Evolutionary conservation across 2,113 vertebrate genomes (phyloP), one percentile per base, ranked within the genome.

Genomic region (Microcebus ravelobensis): DNA sequence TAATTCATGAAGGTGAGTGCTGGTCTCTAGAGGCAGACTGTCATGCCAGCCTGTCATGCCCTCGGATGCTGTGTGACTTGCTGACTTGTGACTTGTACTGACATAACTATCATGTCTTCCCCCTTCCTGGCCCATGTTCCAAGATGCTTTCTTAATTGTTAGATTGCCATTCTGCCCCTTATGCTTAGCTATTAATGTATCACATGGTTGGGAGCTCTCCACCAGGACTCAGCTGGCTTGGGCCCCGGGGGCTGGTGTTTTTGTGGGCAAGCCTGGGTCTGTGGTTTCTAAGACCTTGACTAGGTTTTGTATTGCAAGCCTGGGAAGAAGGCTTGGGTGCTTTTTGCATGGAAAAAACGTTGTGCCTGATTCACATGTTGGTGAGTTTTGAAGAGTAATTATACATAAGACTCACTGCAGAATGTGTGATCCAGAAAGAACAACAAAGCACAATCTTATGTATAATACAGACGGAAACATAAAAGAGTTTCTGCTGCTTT

Each of bases 241-340:
- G 61, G 94, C 55, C 91, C 50, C 27, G 82, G 61, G 48, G 85
- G 63, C 77, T 71, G 92, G 83, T 86, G 57, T 48, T 86, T 82
- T 79, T 83, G 87, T 87, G 93, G 87, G 87, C 50, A 80, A 96
- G 34, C 76, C 84, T 36, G 70, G 50, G 90, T 76, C 88, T 97
- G 93, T 95, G 90, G 94, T 96, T 94, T 96, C 95, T 94, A 70
- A 91, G 82, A 95, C 57, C 17, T 93, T 96, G 94, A 89, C 67
- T 48, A 55, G 45, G 87, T 96, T 96, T 96, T 92, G 31, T 87
- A 90, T 76, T 90, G 80, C 57, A 90, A 84, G 61, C 55, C 87
- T 96, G 87, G 84, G 87, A 96, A 86, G 87, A 86, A 92, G 63
- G 57, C 67, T 17, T 34, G 50, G 31, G 74, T 89, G n/a, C 29